Evolutionary conservation across 1,140 invertebrate genomes (phyloP).

Genomic region (Heliconius eleuchia): DNA sequence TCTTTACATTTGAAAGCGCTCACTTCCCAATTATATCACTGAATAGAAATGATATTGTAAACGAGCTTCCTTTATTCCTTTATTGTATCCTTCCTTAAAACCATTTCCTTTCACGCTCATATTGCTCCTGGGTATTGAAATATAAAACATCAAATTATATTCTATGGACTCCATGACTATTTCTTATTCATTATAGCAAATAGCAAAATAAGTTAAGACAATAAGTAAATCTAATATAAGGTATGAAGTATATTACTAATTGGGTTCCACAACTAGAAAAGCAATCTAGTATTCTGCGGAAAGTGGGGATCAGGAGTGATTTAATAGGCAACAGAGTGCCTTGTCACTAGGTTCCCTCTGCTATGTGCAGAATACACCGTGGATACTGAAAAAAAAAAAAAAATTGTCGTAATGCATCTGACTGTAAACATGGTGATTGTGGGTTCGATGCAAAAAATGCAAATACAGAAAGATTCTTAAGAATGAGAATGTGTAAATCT

Average conservation of each 20-base stretch:
- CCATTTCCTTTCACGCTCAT: constrained; percentile 51
- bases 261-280: no score
- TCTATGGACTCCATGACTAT: neutral
- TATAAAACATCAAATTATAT: constrained; percentile 43
- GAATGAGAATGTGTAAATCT: no score
- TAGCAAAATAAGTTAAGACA: neutral
- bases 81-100: constrained; percentile 59
- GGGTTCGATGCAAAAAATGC: no score
- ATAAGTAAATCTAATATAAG: neutral
- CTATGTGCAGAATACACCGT: no score
- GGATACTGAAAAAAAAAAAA: no score
- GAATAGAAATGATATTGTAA: constrained; percentile 60
- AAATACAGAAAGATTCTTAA: no score
- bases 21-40: constrained; percentile 56
- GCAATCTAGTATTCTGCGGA: no score
- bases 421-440: no score
- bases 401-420: neutral
- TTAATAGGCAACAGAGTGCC: no score
- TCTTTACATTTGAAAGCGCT: constrained; percentile 31
- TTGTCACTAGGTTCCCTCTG: no score
- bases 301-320: no score
- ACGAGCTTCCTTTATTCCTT: constrained; percentile 47
- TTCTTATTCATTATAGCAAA: constrained; percentile 2
- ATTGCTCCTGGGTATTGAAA: constrained; percentile 46
- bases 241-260: no score